Evolutionary conservation across 1,140 invertebrate species (phyloP).

Genomic region (Drosophila triauraria): DNA sequence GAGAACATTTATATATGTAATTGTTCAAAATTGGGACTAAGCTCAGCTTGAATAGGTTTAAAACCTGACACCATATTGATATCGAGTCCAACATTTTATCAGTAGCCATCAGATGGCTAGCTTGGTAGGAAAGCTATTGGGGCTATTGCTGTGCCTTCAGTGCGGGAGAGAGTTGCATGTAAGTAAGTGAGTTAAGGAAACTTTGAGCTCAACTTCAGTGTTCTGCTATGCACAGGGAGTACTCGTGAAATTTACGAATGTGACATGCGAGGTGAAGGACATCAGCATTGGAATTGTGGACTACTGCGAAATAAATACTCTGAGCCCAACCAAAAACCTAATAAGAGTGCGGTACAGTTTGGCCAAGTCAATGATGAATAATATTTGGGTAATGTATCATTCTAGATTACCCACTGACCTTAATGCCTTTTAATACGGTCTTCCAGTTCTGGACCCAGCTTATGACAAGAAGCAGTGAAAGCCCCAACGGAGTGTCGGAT

Average conservation of each 20-base stretch:
- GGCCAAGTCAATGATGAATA: background rate
- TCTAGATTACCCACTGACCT: background rate
- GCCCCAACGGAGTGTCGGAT: background rate
- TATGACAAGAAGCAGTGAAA: slow-evolving; percentile 16
- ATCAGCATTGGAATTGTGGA: background rate
- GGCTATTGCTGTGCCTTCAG: background rate
- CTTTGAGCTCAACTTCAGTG: background rate
- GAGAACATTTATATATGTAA: background rate
- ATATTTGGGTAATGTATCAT: slow-evolving; percentile 30
- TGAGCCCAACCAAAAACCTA: slow-evolving; percentile 20
- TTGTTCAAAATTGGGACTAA: background rate
- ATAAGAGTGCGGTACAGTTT: slow-evolving; percentile 24
- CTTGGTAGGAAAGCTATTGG: background rate
- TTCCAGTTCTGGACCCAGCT: slow-evolving; percentile 10
- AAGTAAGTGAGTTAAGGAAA: background rate
- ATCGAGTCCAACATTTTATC: background rate
- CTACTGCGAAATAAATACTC: slow-evolving; percentile 21
- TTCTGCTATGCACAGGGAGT: background rate
- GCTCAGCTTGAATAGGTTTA: background rate
- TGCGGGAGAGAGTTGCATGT: slow-evolving; percentile 7
- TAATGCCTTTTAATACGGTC: background rate
- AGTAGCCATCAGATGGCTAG: slow-evolving; percentile 4
- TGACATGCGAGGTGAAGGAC: slow-evolving; percentile 45
- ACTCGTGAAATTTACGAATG: slow-evolving; percentile 34
- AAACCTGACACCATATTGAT: background rate